Percentiles rank a stretch among this genome's conserved stretches.
Conservation (phyloP, 2,113 vertebrate genomes). For the Eidolon helvum region DNA sequence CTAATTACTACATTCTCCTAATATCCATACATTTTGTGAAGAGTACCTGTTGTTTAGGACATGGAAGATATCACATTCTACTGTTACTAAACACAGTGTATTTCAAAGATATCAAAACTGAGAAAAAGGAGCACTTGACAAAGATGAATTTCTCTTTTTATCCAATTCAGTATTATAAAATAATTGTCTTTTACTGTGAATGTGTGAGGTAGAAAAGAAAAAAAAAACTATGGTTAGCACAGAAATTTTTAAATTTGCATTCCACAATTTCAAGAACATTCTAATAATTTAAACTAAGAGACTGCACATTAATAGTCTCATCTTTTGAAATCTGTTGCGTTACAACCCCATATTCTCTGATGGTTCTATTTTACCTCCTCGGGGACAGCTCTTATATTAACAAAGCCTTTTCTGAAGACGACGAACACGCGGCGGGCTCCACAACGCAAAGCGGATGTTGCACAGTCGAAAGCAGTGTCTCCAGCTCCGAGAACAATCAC, state of each 20-base stretch:
- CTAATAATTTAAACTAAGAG: background rate
- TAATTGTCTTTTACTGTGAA: background rate
- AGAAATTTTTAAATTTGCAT: background rate
- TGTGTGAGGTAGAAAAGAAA: background rate
- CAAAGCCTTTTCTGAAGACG: conserved; percentile 95
- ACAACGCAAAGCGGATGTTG: conserved; percentile 95
- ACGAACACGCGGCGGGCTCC: conserved; percentile 93
- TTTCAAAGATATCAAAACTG: background rate
- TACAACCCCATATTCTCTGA: background rate
- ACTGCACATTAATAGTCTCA: background rate
- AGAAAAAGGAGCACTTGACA: background rate
- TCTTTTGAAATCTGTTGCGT: conserved; percentile 40
- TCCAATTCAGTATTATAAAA: background rate
- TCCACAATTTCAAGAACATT: conserved; percentile 25
- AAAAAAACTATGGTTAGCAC: background rate
- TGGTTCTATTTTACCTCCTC: conserved; percentile 89
- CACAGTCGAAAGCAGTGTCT: conserved; percentile 98
- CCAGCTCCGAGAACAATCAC: conserved; percentile 96
- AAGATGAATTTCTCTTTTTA: background rate
- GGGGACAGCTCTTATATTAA: conserved; percentile 92
- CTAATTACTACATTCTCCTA: background rate
- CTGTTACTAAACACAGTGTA: background rate
- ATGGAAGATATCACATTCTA: background rate
- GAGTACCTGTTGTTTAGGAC: background rate
- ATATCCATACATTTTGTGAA: background rate